These are phyloP conservation scores for Calcarius lapponicus DNA, from an alignment of 2,797 vertebrate species.

Conservation along the genomic window DNA sequence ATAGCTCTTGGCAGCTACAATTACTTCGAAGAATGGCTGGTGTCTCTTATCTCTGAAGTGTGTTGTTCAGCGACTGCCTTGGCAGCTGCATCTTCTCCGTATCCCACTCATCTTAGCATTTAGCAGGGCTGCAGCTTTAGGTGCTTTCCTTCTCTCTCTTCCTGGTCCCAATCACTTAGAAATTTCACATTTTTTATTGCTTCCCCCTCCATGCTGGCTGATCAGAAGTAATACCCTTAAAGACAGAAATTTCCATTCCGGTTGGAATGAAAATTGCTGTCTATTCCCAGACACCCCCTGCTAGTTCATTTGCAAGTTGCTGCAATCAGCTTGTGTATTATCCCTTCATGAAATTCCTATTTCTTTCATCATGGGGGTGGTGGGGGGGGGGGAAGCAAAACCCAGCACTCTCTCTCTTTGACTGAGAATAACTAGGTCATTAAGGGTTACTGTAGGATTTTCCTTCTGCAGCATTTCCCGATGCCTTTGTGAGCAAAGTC, in stretches of 20 bases:
- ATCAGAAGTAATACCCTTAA: constrained; percentile 36
- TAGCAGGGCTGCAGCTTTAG: background rate
- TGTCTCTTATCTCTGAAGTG: constrained; percentile 58
- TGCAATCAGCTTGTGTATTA: constrained; percentile 31
- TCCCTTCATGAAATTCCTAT: constrained; percentile 12
- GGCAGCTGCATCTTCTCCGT: constrained; percentile 22
- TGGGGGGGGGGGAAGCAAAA: background rate
- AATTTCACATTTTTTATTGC: background rate
- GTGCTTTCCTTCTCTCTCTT: constrained; percentile 28
- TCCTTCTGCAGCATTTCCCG: background rate
- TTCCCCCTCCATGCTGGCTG: constrained; percentile 26
- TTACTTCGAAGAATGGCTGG: constrained; percentile 41
- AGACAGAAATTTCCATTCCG: constrained; percentile 5
- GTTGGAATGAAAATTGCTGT: constrained; percentile 54
- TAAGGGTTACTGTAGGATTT: background rate
- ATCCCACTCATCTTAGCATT: background rate
- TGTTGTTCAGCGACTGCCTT: background rate
- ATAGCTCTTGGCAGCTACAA: constrained; percentile 47
- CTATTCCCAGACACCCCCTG: constrained; percentile 48
- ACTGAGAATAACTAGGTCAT: background rate
- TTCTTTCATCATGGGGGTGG: background rate
- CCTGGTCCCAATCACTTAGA: constrained; percentile 13
- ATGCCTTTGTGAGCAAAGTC: background rate
- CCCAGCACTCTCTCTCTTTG: background rate
- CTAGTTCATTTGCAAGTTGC: constrained; percentile 43